Evolutionary conservation across 2,113 vertebrate species (phyloP), one percentile per base, ranked within the genome.

Genomic region (Corydoras sp.): DNA sequence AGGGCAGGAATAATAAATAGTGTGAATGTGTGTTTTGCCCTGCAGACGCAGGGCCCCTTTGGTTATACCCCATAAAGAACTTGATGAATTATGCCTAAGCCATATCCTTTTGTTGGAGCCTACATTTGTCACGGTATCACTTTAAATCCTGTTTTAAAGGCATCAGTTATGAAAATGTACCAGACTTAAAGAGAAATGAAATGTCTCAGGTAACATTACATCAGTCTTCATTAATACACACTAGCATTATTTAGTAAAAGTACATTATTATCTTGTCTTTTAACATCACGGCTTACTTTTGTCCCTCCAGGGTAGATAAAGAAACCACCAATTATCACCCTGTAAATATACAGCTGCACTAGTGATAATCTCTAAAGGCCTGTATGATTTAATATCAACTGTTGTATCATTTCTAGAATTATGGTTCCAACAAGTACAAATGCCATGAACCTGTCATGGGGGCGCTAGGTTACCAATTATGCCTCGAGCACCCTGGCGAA

Each of bases 21-120:
- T 63, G 30, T 55, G 13, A 67, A 49, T 65, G 50, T 58, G 71
- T 64, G 29, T 24, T 58, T 59, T 29, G 59, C 53, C 35, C 50
- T 70, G 43, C 56, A 51, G 35, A 10, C 53, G 14, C 62, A 64
- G 62, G 13, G 12, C 67, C n/a, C 29, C 53, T 62, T 15, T 67
- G 49, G 12, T 31, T 30, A 66, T 58, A 24, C 63, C n/a, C 15
- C 53, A 60, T 10, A 50, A 15, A 43, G 68, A 18, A 66, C 63
- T 15, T 68, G 58, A 59, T 74, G 63, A 71, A 78, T 64, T 68
- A 53, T 71, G 63, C 7, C 29, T 43, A 78, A 71, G 43, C 51
- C 15, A 51, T 43, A 58, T 51, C 43, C 67, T 71, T 58, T 51
- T 58, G 58, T 58, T 50, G 62, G 62, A 70, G 31, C 54, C 43